phyloP scores from a whole-genome alignment of 2,888 invertebrate species.

The Heteromyza rotundicornis region DNA sequence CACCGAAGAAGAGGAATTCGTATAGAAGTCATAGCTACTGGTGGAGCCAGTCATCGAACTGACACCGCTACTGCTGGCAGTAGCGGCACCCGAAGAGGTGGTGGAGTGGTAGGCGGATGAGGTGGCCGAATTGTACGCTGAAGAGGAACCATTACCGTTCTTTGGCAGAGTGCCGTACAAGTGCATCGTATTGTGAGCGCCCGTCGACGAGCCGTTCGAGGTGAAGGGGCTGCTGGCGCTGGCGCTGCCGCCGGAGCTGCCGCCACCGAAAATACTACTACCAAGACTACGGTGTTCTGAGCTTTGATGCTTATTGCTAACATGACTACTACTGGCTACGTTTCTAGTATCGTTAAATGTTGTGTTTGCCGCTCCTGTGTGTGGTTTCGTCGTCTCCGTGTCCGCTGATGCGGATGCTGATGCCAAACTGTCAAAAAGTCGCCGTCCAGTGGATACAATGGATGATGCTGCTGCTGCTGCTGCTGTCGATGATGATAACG shows the following conservation, averaged over 20 bases:
- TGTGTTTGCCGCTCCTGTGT: slow-evolving; percentile 37
- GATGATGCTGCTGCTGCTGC: slow-evolving; percentile 45
- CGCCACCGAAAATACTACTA: slow-evolving; percentile 45
- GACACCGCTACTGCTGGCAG: slow-evolving; percentile 60
- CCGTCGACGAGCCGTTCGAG: slow-evolving; percentile 43
- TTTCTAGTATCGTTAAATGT: slow-evolving; percentile 55
- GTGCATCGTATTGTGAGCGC: slow-evolving; percentile 54
- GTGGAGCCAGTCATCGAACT: slow-evolving; percentile 61
- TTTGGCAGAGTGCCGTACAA: slow-evolving; percentile 61
- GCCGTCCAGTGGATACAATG: slow-evolving; percentile 51
- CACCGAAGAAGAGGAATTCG: slow-evolving; percentile 41
- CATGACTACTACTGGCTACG: slow-evolving; percentile 45
- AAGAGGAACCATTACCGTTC: slow-evolving; percentile 38
- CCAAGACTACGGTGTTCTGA: slow-evolving; percentile 54
- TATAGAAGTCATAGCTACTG: slow-evolving; percentile 61
- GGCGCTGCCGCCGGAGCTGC: slow-evolving; percentile 28
- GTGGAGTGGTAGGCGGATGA: slow-evolving; percentile 46
- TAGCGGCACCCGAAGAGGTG: slow-evolving; percentile 47
- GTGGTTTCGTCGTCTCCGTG: slow-evolving; percentile 26
- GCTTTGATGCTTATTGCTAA: slow-evolving; percentile 52
- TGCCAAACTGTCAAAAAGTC: slow-evolving; percentile 55
- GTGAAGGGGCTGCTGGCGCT: slow-evolving; percentile 30
- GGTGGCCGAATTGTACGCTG: slow-evolving; percentile 37
- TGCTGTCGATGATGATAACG: slow-evolving; percentile 34
- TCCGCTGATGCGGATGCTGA: slow-evolving; percentile 42